Evolutionary conservation across 2,888 invertebrate genomes (phyloP).

Genomic region (Microchrysa polita): DNA sequence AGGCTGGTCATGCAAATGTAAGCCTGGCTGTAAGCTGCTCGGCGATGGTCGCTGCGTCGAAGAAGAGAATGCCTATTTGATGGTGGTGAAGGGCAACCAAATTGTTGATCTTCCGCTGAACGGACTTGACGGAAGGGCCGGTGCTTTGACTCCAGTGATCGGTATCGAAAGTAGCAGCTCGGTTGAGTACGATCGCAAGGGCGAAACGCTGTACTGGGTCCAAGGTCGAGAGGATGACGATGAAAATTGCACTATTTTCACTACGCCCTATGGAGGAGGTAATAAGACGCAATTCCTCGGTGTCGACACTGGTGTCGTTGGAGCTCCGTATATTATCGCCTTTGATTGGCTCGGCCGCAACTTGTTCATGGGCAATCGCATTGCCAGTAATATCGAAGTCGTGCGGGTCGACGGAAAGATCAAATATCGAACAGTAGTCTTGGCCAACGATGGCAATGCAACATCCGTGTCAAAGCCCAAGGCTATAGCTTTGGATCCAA

Average conservation of each 20-base stretch:
- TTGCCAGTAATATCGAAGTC: conserved; percentile 90
- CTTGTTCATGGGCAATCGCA: conserved; percentile 89
- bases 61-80: conserved; percentile 88
- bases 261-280: conserved; percentile 85
- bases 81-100: conserved; percentile 90
- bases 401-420: conserved; percentile 85
- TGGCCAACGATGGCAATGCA: conserved; percentile 88
- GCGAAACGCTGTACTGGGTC: conserved; percentile 87
- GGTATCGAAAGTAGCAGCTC: conserved; percentile 88
- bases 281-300: conserved; percentile 84
- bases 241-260: conserved; percentile 87
- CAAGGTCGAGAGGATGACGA: conserved; percentile 81
- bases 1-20: conserved; percentile 90
- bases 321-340: conserved; percentile 89
- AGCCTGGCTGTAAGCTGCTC: conserved; percentile 80
- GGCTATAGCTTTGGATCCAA: conserved; percentile 88
- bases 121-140: conserved; percentile 78
- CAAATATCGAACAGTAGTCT: conserved; percentile 83
- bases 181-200: conserved; percentile 90
- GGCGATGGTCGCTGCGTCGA: conserved; percentile 79
- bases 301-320: conserved; percentile 85
- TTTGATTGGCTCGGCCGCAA: conserved; percentile 98
- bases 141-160: conserved; percentile 86
- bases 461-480: conserved; percentile 89
- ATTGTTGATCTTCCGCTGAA: conserved; percentile 85